A percentile compares a stretch with the other conserved stretches of the same genome.
These are phyloP conservation scores for Ethmia dodecea DNA, from an alignment of 2,888 invertebrate species.

Conservation along the genomic window DNA sequence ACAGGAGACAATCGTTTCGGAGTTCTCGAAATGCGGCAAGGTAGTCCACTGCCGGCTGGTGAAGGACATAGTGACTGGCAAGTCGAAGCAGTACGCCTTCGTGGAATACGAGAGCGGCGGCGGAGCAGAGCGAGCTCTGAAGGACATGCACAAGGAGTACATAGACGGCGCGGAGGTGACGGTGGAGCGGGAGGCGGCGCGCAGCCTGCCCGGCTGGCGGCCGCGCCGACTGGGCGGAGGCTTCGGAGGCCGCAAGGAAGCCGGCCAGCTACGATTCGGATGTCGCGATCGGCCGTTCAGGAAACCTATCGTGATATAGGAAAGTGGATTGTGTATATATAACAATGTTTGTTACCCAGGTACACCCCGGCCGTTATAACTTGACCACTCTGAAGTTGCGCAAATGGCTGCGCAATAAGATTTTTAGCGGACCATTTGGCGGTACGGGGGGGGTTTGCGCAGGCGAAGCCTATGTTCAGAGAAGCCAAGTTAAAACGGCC, in stretches of 20 bases:
- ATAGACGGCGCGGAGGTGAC: constrained; percentile 84
- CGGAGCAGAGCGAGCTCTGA: constrained; percentile 80
- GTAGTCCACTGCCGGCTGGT: constrained; percentile 81
- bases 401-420: too few relatives aligned
- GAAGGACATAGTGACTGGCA: constrained; percentile 89
- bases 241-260: constrained; percentile 90
- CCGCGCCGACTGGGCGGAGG: constrained; percentile 92
- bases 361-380: too few relatives aligned
- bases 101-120: constrained; percentile 84
- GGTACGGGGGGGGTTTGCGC: too few relatives aligned
- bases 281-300: constrained; percentile 87
- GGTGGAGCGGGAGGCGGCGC: constrained; percentile 84
- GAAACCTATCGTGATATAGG: constrained; percentile 66
- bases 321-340: too few relatives aligned
- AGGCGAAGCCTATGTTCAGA: too few relatives aligned
- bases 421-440: too few relatives aligned
- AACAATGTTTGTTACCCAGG: too few relatives aligned
- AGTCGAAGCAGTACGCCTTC: constrained; percentile 90
- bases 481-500: too few relatives aligned
- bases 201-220: constrained; percentile 86
- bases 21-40: constrained; percentile 81
- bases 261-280: constrained; percentile 93
- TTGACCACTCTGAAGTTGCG: too few relatives aligned
- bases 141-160: constrained; percentile 74
- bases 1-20: constrained; percentile 70